These are phyloP conservation scores for Pammene fasciana DNA, from an alignment of 2,888 invertebrate genomes.

Conservation along the genomic window DNA sequence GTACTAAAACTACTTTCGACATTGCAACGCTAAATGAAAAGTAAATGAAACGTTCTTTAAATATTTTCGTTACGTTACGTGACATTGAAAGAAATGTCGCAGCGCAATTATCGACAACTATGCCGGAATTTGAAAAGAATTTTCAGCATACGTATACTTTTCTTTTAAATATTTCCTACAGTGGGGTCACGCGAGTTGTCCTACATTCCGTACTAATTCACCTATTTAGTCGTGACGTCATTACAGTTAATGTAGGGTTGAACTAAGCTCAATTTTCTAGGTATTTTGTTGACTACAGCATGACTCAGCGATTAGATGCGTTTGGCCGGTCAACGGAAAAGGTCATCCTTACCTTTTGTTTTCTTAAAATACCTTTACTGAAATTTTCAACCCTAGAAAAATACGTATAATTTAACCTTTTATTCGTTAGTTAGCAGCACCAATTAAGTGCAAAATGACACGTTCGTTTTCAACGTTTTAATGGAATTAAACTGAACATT, in stretches of 20 bases:
- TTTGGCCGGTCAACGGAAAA: constrained; percentile 21
- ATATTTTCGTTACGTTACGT: constrained; percentile 27
- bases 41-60: constrained; percentile 12
- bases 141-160: constrained; percentile 17
- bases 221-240: constrained; percentile 34
- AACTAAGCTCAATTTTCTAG: constrained; percentile 21
- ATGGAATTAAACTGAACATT: constrained; percentile 11
- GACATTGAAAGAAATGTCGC: constrained; percentile 37
- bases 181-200: constrained; percentile 55
- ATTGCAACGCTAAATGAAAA: background rate
- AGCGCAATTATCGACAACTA: constrained; percentile 35
- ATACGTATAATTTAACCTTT: constrained; percentile 43
- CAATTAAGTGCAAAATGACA: constrained; percentile 46
- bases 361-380: constrained; percentile 1
- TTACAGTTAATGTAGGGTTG: constrained; percentile 25
- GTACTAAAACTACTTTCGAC: background rate
- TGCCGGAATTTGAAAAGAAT: constrained; percentile 27
- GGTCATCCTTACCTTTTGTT: constrained; percentile 21
- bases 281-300: constrained; percentile 27
- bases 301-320: constrained; percentile 28
- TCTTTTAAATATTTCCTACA: constrained; percentile 33
- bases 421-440: constrained; percentile 50
- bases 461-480: constrained; percentile 19
- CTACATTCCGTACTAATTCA: constrained; percentile 55
- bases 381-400: background rate